Evolutionary conservation across 30 jellyfish, hydroid and myxozoan genomes (phyloP), one percentile per base, ranked within the genome.

Genomic region (Aurelia aurita complex sp. Pacific): DNA sequence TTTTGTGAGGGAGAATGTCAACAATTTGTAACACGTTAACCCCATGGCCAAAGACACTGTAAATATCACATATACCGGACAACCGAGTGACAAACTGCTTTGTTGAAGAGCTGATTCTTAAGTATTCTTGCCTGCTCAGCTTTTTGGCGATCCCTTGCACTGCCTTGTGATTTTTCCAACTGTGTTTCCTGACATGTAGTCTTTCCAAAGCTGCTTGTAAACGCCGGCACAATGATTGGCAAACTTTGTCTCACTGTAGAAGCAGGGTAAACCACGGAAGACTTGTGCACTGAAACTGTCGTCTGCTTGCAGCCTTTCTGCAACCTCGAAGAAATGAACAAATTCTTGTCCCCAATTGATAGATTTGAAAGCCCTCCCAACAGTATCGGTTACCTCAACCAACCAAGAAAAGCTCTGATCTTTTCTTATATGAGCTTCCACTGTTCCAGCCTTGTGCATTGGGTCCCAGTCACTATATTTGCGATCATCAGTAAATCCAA

Each of bases 31-130:
- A 38, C 16, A 71, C 23, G 34, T 71, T 71, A 72, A 71, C 23
- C 32, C 81, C 81, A 71, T 71, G 81, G 12, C 81, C 81, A 71
- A 71, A 34, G n/a, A 10, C 73, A 8, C 15, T 23, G 34, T 71
- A 71, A 42, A 71, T 71, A 42, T 71, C 81, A 35, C 81, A 71
- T 12, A 42, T 71, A 16, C 69, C 81, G 13, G 81, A 34, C 12
- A 71, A 38, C 15, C 11, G n/a, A 32, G 23, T 18, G 14, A 38
- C 68, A 71, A 71, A 71, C 81, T 71, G n/a, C 34, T 54, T 54
- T 71, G 23, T 71, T 71, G 11, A 12, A 13, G 13, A 42, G 15
- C 43, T 71, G n/a, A 23, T 71, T 71, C 13, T 34, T 32, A 11
- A 71, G 68, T 71, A 13, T 23, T 71, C 73, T 72, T 14, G 81